phyloP scores from a whole-genome alignment of 2,888 invertebrate genomes.

The Ectemnius lituratus region DNA sequence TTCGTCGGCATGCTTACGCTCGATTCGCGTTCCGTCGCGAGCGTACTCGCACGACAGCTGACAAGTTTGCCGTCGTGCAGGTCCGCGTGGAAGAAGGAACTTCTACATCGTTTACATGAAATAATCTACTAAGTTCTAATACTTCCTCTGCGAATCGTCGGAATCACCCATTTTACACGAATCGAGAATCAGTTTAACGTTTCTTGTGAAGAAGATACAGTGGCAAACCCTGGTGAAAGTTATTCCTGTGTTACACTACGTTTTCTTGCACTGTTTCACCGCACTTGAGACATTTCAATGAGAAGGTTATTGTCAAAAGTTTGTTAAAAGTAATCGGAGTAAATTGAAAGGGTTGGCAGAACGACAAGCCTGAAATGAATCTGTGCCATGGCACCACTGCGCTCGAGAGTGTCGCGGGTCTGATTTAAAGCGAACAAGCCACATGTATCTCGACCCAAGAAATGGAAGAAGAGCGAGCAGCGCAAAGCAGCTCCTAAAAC shows the following conservation, averaged over 20 bases:
- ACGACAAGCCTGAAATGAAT: too few relatives aligned
- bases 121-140: background rate
- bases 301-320: too few relatives aligned
- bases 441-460: constrained; percentile 35
- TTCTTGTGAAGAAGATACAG: too few relatives aligned
- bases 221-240: too few relatives aligned
- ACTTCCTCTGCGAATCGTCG: background rate
- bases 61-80: background rate
- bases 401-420: constrained; percentile 3
- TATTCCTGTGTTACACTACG: too few relatives aligned
- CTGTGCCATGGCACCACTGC: too few relatives aligned
- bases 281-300: too few relatives aligned
- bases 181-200: background rate
- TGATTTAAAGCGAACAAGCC: constrained; percentile 37
- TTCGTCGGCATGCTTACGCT: constrained; percentile 38
- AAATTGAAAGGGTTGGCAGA: background rate
- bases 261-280: too few relatives aligned
- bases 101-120: background rate
- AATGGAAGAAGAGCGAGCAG: constrained; percentile 16
- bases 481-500: constrained; percentile 38
- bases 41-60: constrained; percentile 1
- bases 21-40: constrained; percentile 39
- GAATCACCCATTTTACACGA: background rate
- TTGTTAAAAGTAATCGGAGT: too few relatives aligned
- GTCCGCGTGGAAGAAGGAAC: too few relatives aligned